These are phyloP conservation scores for Catonia carolina DNA, from an alignment of 2,888 invertebrate genomes.

Conservation along the genomic window DNA sequence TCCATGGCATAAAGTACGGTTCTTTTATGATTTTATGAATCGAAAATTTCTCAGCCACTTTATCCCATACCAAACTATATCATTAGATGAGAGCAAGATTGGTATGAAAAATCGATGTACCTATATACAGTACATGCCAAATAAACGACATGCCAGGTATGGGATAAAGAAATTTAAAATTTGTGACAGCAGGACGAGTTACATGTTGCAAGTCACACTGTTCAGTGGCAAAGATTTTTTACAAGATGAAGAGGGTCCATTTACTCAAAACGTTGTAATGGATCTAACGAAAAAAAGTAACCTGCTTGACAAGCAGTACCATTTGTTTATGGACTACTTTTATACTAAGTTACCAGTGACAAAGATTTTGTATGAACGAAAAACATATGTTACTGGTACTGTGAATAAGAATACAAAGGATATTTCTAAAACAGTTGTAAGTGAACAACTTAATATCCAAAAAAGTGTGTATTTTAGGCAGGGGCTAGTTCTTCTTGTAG, in stretches of 20 bases:
- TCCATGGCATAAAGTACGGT: slow-evolving; percentile 20
- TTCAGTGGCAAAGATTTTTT: slow-evolving; percentile 19
- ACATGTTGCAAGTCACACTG: slow-evolving; percentile 13
- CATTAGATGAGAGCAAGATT: slow-evolving; percentile 15
- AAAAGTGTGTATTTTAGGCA: slow-evolving; percentile 14
- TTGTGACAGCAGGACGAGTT: slow-evolving; percentile 17
- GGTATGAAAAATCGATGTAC: slow-evolving; percentile 18
- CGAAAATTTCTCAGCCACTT: slow-evolving; percentile 8
- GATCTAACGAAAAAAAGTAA: slow-evolving; percentile 3
- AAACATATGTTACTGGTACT: slow-evolving; percentile 18
- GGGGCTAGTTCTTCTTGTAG: slow-evolving; percentile 12
- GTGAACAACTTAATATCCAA: slow-evolving; percentile 6
- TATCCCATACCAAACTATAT: slow-evolving; percentile 12
- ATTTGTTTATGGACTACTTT: slow-evolving; percentile 17
- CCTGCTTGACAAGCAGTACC: slow-evolving; percentile 12
- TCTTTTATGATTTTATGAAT: slow-evolving; percentile 18
- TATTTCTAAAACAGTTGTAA: slow-evolving; percentile 7
- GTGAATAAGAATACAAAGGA: slow-evolving; percentile 19
- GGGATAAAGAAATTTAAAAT: slow-evolving; percentile 20
- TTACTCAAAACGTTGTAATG: slow-evolving; percentile 20
- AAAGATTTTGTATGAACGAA: background rate
- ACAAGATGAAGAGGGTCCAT: background rate
- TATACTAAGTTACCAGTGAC: slow-evolving; percentile 15
- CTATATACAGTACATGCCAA: slow-evolving; percentile 18
- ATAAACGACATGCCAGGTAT: slow-evolving; percentile 13